phyloP scores from a whole-genome alignment of 53 echinoderm and acorn worm species.

The Luidia sarsii region DNA sequence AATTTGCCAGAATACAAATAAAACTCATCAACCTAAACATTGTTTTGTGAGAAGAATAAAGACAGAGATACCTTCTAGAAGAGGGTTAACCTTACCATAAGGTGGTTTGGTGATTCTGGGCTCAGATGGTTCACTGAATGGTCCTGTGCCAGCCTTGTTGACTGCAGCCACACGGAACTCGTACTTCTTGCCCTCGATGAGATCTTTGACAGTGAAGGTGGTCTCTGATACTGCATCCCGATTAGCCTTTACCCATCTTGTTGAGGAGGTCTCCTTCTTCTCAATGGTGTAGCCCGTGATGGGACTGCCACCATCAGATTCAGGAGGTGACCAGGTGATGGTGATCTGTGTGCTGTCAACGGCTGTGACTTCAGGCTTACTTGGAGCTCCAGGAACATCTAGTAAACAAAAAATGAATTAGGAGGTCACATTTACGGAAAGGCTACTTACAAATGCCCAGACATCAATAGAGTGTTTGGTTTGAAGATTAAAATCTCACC shows the following conservation, averaged over 20 bases:
- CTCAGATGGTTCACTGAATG: constrained; percentile 68
- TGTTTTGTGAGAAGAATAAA: not conserved
- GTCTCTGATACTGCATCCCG: constrained; percentile 47
- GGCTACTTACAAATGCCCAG: too few species aligned
- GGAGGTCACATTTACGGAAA: too few species aligned
- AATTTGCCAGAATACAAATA: not conserved
- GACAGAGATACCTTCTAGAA: not conserved
- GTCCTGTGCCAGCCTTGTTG: constrained; percentile 75
- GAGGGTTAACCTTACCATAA: constrained; percentile 56
- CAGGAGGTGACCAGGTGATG: constrained; percentile 73
- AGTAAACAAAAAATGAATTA: not conserved
- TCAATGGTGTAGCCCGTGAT: constrained; percentile 72
- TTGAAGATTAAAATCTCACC: too few species aligned
- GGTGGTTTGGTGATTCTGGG: constrained; percentile 59
- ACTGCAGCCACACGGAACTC: constrained; percentile 70
- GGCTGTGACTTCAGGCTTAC: constrained; percentile 65
- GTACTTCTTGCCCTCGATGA: constrained; percentile 65
- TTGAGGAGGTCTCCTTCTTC: constrained; percentile 55
- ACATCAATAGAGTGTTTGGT: too few species aligned
- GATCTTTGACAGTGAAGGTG: constrained; percentile 57
- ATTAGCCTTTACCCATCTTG: constrained; percentile 60
- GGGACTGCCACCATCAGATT: constrained; percentile 73
- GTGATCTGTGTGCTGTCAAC: constrained; percentile 55
- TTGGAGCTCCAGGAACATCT: constrained; percentile 48
- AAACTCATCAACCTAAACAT: too few species aligned